phyloP scores from a whole-genome alignment of 64 coral and sea anemone genomes.

The Astreopora myriophthalma region DNA sequence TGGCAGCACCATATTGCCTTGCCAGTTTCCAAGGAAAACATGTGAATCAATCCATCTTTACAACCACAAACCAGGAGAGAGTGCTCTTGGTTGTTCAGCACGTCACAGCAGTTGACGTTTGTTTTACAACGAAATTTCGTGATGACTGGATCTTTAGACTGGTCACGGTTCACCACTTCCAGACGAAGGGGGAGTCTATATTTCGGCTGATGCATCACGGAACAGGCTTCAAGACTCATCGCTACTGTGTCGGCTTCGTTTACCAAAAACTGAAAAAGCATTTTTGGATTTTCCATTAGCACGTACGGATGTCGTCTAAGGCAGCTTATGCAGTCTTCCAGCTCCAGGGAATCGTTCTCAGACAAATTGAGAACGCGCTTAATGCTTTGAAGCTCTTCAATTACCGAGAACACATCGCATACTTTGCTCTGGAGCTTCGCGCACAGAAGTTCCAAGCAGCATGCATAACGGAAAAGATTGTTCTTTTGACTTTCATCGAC shows the following conservation, averaged over 20 bases:
- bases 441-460: conserved; percentile 56
- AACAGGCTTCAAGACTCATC: conserved; percentile 39
- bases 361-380: neutral
- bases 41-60: conserved; percentile 24
- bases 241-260: conserved; percentile 38
- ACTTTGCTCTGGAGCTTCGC: conserved; percentile 41
- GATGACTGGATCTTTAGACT: conserved; percentile 50
- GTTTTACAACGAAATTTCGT: conserved; percentile 54
- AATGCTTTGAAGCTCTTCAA: conserved; percentile 58
- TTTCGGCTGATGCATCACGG: neutral
- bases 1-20: conserved; percentile 27
- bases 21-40: conserved; percentile 75
- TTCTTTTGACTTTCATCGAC: neutral
- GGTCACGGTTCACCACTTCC: conserved; percentile 51
- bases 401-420: conserved; percentile 62
- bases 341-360: neutral
- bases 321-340: conserved; percentile 39
- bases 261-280: conserved; percentile 41
- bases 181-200: conserved; percentile 46
- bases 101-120: conserved; percentile 75
- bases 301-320: conserved; percentile 54
- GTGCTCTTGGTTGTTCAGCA: conserved; percentile 10
- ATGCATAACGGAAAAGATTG: conserved; percentile 33
- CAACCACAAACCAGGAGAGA: conserved; percentile 54
- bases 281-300: conserved; percentile 32